Conservation (phyloP, 2,113 vertebrate species). For the Semicossyphus pulcher region DNA sequence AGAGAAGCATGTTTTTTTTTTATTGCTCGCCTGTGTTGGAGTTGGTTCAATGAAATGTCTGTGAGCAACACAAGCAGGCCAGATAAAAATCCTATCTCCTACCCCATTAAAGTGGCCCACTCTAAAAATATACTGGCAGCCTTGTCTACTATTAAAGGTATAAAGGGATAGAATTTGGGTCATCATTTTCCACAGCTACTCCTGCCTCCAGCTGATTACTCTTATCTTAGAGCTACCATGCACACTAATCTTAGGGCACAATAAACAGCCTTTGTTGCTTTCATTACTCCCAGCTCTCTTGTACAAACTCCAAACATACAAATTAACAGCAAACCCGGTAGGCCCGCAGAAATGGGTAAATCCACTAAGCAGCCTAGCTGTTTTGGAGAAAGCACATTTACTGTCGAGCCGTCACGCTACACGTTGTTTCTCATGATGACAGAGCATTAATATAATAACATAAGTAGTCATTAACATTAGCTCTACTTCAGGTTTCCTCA, state of each 20-base stretch:
- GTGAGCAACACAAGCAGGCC: background rate
- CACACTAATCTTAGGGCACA: conserved; percentile 1
- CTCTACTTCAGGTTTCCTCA: conserved; percentile 25
- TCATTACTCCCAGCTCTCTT: conserved; percentile 1
- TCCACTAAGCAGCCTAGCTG: background rate
- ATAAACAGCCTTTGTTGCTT: background rate
- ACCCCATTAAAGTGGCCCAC: background rate
- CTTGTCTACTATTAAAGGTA: background rate
- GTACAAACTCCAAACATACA: conserved; percentile 13
- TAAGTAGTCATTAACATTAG: background rate
- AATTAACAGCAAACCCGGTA: conserved; percentile 2
- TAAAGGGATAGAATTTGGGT: conserved; percentile 1
- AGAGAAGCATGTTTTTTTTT: conserved; percentile 1
- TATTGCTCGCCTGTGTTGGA: background rate
- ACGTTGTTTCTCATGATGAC: conserved; percentile 14
- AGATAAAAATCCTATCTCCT: conserved; percentile 13
- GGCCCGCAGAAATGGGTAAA: background rate
- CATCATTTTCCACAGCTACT: conserved; percentile 9
- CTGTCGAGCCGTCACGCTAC: background rate
- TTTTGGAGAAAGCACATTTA: conserved; percentile 11
- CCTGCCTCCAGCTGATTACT: conserved; percentile 28
- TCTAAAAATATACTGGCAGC: background rate
- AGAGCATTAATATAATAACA: conserved; percentile 13
- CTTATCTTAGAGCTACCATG: conserved; percentile 25
- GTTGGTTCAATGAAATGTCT: background rate